These are phyloP conservation scores for Martes flavigula DNA, from an alignment of 2,797 vertebrate species.

Conservation along the genomic window DNA sequence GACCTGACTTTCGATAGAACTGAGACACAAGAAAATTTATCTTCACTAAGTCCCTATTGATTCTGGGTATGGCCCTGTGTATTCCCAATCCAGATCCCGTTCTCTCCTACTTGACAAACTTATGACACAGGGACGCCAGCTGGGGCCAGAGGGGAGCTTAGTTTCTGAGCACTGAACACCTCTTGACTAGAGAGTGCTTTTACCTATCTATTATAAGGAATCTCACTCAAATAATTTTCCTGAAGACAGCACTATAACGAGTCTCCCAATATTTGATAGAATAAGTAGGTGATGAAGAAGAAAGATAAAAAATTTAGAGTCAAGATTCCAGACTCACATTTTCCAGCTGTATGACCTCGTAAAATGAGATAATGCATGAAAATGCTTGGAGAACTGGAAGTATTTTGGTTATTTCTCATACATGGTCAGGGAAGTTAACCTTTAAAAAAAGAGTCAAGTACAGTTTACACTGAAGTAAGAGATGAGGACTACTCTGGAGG, in stretches of 20 bases:
- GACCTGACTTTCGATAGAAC: not conserved
- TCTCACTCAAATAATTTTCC: not conserved
- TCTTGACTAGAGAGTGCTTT: not conserved
- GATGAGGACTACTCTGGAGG: not conserved
- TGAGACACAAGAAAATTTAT: not conserved
- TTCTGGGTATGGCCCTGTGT: not conserved
- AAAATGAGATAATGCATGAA: not conserved
- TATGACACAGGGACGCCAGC: not conserved
- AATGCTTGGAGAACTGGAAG: not conserved
- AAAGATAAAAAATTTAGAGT: slow-evolving; percentile 22
- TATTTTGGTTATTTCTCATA: not conserved
- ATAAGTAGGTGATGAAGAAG: not conserved
- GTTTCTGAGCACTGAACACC: not conserved
- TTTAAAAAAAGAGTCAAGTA: not conserved
- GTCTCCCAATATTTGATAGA: not conserved
- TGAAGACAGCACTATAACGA: not conserved
- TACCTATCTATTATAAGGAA: not conserved
- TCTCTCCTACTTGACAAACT: not conserved
- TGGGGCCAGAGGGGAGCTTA: not conserved
- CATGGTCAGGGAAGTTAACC: not conserved
- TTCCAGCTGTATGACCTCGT: not conserved
- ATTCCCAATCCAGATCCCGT: not conserved
- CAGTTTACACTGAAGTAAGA: not conserved
- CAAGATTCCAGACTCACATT: not conserved
- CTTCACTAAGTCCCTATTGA: not conserved